Base-by-base conservation (phyloP, 2,797 vertebrate species). In the Diplodus sargus region DNA sequence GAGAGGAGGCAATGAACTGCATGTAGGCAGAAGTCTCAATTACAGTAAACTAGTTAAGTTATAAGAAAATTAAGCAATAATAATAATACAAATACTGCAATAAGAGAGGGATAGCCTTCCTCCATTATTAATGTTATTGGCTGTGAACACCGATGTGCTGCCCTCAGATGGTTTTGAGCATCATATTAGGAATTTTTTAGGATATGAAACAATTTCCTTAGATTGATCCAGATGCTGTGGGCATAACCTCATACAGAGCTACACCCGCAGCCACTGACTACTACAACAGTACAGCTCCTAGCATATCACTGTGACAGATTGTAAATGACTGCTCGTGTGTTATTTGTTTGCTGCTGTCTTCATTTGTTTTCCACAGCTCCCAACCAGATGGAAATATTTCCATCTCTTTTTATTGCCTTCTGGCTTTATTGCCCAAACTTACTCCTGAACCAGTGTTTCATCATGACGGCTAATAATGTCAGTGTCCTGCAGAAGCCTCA, bases 351-450 rank as follows among this genome's bases (percentile, higher is more conserved):
- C 22, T 49, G 30, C 59, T 66, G 48, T 65, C 48, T 51, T 81
- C 39, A 63, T 70, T 81, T 60, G 39, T 65, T 63, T 78, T 59
- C 53, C 42, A 54, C 61, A 20, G 39, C 57, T 62, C 11, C 12
- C 54, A n/a, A 67, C 39, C n/a, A 70, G 13, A 68, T 51, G 18
- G 58, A 73, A 74, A 74, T 78, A 79, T 70, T 34, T 12, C 16
- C 28, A 4, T n/a, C 15, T 64, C 52, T 73, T 39, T 51, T 72
- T 69, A 74, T 79, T 78, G 58, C 43, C 14, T 62, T 64, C 56
- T 39, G 43, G 54, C 25, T 79, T 82, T 64, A 79, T 83, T 87
- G 47, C 63, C 43, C 58, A 11, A 75, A 67, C 28, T 39, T 42
- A 42, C 0, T 76, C 3, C 14, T 56, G 17, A 58, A n/a, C 23